Percentiles rank a stretch among this genome's conserved stretches.
Conservation (phyloP, 2,113 vertebrate species). For the Corydoras sp. region DNA sequence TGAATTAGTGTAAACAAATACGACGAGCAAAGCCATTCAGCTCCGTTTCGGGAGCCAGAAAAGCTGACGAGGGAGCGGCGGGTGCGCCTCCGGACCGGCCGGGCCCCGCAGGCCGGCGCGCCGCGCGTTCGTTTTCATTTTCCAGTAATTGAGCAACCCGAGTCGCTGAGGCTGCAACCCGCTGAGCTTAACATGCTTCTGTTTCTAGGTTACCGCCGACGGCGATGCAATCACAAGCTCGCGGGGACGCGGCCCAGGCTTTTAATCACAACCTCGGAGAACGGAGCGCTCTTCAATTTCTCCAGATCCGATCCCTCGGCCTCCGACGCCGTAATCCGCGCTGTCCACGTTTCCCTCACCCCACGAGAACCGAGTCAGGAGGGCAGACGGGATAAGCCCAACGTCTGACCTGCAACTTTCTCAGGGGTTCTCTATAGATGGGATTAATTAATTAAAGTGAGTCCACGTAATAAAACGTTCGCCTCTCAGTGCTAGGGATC, state of each 20-base stretch:
- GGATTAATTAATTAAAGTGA: conserved; percentile 26
- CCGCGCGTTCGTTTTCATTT: conserved; percentile 20
- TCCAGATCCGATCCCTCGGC: conserved; percentile 49
- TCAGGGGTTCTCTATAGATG: conserved; percentile 11
- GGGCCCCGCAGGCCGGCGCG: conserved; percentile 32
- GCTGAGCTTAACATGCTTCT: conserved; percentile 21
- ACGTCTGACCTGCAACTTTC: conserved; percentile 22
- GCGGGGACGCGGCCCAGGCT: conserved; percentile 4
- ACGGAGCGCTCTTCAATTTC: conserved; percentile 55
- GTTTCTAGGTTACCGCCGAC: conserved; percentile 27
- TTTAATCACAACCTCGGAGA: conserved; percentile 19
- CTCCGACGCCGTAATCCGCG: background rate
- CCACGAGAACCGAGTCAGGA: conserved; percentile 40
- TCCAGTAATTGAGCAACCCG: conserved; percentile 25
- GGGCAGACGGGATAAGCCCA: conserved; percentile 30
- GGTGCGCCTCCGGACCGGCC: conserved; percentile 36
- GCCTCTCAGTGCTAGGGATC: too few relatives aligned
- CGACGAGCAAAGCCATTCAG: conserved; percentile 34
- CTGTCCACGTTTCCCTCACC: conserved; percentile 31
- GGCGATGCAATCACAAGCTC: conserved; percentile 41
- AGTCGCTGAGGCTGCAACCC: conserved; percentile 12
- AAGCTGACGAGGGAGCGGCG: conserved; percentile 47
- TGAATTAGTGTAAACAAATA: conserved; percentile 54
- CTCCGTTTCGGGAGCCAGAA: conserved; percentile 44
- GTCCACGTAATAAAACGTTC: too few relatives aligned